Base-by-base conservation (phyloP, 1,140 invertebrate species). In the Drosophila parvula region DNA sequence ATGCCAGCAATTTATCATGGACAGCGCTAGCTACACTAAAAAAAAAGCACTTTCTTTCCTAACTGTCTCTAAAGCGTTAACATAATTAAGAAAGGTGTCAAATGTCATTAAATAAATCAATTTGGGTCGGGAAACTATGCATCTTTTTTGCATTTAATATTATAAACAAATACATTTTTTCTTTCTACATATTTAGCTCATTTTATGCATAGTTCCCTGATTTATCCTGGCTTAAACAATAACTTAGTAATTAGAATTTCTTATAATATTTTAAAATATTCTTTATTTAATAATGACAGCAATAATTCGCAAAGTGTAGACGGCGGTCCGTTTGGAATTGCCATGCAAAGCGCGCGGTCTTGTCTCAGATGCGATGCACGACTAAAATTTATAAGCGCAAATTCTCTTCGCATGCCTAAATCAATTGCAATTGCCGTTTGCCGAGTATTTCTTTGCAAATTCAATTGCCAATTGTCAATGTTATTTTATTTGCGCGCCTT, bases 381-480 rank as follows among this genome's bases (percentile, higher is more conserved):
- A 44, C 44, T 34, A 71, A 67, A 50, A 63, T 79, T 75, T 76
- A 76, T 76, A 76, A 76, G 73, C 53, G 27, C 47, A 56, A 58
- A 68, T 43, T 67, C 62, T 65, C 16, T 7, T 40, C 30, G 60
- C 56, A 58, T 41, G 57, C 60, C 67, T 62, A 80, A 84, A 74
- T 78, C 77, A 83, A 85, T 85, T 84, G 77, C 44, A 60, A 67
- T 74, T 45, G 22, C 50, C 55, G 38, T 36, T 53, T 48, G 56
- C 63, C 44, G 68, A 65, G 48, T 65, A 65, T 84, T 81, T 67
- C 48, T 60, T 76, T 60, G 45, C 43, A 78, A 85, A 86, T 81
- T 73, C 61, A 82, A 85, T 86, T 86, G 70, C 55, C 74, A 78
- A 78, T 85, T 86, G 74, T 78, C 70, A 88, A 73, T 86, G 67